Conservation (phyloP, 2,113 vertebrate species). For the Oryzias celebensis region DNA sequence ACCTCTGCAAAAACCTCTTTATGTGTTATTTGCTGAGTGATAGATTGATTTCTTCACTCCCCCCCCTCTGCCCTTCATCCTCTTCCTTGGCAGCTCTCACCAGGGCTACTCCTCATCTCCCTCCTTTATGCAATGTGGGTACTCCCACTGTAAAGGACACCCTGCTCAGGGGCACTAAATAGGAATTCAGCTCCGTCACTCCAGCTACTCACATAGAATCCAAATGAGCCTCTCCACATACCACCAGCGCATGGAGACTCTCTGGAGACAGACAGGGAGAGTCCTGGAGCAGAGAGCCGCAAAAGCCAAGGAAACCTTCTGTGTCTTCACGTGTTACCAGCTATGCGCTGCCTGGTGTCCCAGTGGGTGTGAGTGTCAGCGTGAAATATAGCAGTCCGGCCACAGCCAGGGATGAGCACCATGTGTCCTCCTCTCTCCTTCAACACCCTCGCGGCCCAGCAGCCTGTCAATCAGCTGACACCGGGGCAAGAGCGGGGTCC, state of each 20-base stretch:
- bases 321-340: constrained; percentile 19
- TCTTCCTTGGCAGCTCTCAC: constrained; percentile 29
- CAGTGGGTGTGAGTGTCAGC: constrained; percentile 21
- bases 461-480: constrained; percentile 42
- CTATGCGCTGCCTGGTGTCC: constrained; percentile 9
- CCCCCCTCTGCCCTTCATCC: neutral
- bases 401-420: constrained; percentile 10
- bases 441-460: neutral
- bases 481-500: constrained; percentile 10
- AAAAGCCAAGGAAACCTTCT: constrained; percentile 2
- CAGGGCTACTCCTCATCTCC: constrained; percentile 47
- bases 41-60: constrained; percentile 39
- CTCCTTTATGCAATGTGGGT: constrained; percentile 51
- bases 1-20: neutral
- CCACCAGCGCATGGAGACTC: neutral
- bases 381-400: constrained; percentile 29
- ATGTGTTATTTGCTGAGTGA: constrained; percentile 15
- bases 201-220: constrained; percentile 32
- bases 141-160: constrained; percentile 63
- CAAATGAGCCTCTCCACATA: constrained; percentile 25
- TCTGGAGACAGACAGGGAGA: constrained; percentile 12
- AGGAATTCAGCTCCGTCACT: constrained; percentile 32
- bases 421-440: constrained; percentile 4
- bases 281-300: neutral
- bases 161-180: constrained; percentile 40